These are phyloP conservation scores for Macropus fuliginosus DNA, from an alignment of 2,797 vertebrate genomes.

Conservation along the genomic window DNA sequence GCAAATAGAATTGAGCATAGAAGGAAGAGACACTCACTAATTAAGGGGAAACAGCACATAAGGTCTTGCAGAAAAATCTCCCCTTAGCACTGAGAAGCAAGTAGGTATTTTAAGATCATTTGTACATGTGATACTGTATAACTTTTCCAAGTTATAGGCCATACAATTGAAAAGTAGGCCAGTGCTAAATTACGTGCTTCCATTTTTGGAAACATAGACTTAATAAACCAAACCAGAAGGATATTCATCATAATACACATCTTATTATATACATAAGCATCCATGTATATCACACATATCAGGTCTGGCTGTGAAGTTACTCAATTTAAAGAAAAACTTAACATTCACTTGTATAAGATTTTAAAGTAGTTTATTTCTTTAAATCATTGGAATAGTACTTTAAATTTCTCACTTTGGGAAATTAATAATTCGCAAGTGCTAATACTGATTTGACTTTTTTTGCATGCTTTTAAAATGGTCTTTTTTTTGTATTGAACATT, in stretches of 20 bases:
- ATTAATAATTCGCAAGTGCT: constrained; percentile 47
- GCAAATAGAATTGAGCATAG: constrained; percentile 64
- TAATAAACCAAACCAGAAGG: not conserved
- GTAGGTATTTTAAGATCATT: not conserved
- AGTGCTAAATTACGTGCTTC: constrained; percentile 12
- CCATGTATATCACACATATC: not conserved
- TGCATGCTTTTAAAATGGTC: not conserved
- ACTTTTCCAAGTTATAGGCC: not conserved
- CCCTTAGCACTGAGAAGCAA: not conserved
- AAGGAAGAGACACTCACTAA: not conserved
- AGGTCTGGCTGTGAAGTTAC: not conserved
- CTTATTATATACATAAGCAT: not conserved
- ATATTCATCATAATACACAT: not conserved
- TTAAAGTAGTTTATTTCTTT: constrained; percentile 36
- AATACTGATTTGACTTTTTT: not conserved
- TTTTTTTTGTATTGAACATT: constrained; percentile 30
- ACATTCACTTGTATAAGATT: constrained; percentile 37
- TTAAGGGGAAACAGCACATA: not conserved
- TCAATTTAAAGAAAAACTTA: constrained; percentile 45
- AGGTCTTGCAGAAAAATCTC: not conserved
- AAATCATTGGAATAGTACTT: constrained; percentile 33
- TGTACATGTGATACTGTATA: not conserved
- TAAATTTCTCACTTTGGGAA: constrained; percentile 43
- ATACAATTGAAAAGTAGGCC: not conserved
- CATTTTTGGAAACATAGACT: not conserved